Evolutionary conservation across 2,888 invertebrate species (phyloP).

Genomic region (Eugnorisma glareosa): DNA sequence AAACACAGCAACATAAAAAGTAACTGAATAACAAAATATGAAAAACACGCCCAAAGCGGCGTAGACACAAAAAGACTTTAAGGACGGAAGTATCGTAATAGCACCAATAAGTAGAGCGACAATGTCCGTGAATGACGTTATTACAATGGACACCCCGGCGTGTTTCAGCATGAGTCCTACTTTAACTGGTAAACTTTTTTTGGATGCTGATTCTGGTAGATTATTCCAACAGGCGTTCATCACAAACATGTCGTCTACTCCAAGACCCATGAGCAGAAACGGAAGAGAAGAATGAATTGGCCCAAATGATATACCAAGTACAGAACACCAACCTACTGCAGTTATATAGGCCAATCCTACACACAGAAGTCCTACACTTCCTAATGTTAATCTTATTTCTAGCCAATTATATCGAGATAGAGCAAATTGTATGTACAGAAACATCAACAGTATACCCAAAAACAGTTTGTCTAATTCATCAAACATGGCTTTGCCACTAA

Average conservation of each 20-base stretch:
- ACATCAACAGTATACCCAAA: conserved; percentile 93
- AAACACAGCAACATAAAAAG: conserved; percentile 95
- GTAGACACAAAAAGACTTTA: conserved; percentile 95
- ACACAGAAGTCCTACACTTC: conserved; percentile 92
- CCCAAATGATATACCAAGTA: conserved; percentile 93
- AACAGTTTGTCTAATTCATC: conserved; percentile 93
- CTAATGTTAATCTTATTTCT: conserved; percentile 93
- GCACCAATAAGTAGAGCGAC: conserved; percentile 95
- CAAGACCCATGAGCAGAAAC: conserved; percentile 95
- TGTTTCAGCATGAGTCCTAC: conserved; percentile 94
- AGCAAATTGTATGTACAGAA: conserved; percentile 93
- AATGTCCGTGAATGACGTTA: conserved; percentile 95
- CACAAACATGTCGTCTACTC: conserved; percentile 96
- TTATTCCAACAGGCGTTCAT: conserved; percentile 95
- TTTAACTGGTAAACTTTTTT: conserved; percentile 91
- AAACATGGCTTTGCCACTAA: conserved; percentile 93
- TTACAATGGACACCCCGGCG: conserved; percentile 95
- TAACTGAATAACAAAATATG: conserved; percentile 94
- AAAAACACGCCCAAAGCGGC: conserved; percentile 94
- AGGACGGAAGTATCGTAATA: conserved; percentile 94
- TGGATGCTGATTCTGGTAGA: conserved; percentile 87
- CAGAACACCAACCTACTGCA: conserved; percentile 93
- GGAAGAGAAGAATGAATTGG: conserved; percentile 96
- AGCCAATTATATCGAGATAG: conserved; percentile 94
- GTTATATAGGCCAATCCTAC: conserved; percentile 94